Base-by-base conservation (phyloP, 2,888 invertebrate genomes). In the Lasioglossum marginatum region DNA sequence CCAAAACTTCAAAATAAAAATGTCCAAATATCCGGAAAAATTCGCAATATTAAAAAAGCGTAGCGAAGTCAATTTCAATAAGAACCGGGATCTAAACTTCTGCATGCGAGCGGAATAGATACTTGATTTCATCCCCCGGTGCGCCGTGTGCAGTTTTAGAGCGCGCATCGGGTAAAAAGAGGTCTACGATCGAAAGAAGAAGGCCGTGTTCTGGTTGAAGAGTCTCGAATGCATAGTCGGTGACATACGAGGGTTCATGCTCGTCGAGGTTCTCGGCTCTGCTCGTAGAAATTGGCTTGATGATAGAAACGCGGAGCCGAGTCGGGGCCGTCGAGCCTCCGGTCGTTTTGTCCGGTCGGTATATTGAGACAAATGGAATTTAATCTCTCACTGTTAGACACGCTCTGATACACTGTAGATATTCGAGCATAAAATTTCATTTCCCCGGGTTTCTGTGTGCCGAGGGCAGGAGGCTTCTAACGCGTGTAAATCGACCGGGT, bases 331-430 rank as follows among this genome's bases (percentile, higher is more conserved):
- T 27, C 60, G 40, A 34, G 31, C 31, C 73, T 52, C 43, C 52
- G 71, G n/a, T 74, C 57, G 68, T 73, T 77, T n/a, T n/a, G 63
- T 40, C 73, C 68, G 72, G 23, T 10, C 16, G 48, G 43, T 66
- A 48, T 57, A 75, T 85, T n/a, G 71, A 75, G 66, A 85, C 86
- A 86, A 86, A 81, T 71, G 86, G 81, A 81, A 79, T 86, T 81
- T 78, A 86, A 86, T 86, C 86, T 86, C 60, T 70, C 76, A 27
- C 81, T 37, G 85, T 81, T 85, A 78, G 86, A 86, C 78, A 82
- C 82, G 81, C 81, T 79, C 76, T 57, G 80, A 84, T 86, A 72
- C 77, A 45, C 80, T 31, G 72, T 79, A 76, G 68, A 86, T 79
- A 86, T 82, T 79, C 66, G 63, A n/a, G 34, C 57, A 60, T 34